Base-by-base conservation (phyloP, 2,113 vertebrate species). In the Dasyurus viverrinus region DNA sequence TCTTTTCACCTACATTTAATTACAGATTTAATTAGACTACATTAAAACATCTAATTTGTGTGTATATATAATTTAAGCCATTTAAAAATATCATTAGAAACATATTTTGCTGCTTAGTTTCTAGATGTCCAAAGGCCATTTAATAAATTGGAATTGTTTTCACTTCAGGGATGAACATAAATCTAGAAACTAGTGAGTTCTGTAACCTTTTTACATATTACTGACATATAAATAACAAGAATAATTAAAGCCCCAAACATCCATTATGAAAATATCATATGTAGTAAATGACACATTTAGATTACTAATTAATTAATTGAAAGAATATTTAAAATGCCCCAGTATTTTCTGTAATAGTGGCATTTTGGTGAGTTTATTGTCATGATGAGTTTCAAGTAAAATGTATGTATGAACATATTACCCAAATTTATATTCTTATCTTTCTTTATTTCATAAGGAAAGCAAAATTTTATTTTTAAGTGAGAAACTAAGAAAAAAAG, bases 51-150 rank as follows among this genome's bases (percentile, higher is more conserved):
- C 53, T 92, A 68, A 92, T 25, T 92, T 54, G 47, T 91, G 94
- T 54, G 46, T 89, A 95, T 54, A 92, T 94, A 90, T 26, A 93
- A 42, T 57, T n/a, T 84, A 42, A 94, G 57, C 12, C 54, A 89
- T 91, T 92, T 76, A 93, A 93, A 95, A 90, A 94, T 54, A 22
- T 96, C 42, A 96, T 91, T 96, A 96, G 92, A 53, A 50, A 55
- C 2, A 54, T 46, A 90, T 92, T 93, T 97, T 96, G 36, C 42
- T 93, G 48, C 19, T 92, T 2, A 25, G 50, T 54, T 90, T 14
- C 26, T 89, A 89, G 89, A 90, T 50, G 50, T 91, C 92, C 53
- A 94, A 95, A 95, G 68, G 11, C 3, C 30, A 92, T 84, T 96
- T 92, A 89, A 92, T 93, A 95, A 96, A 55, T 91, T 90, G 76